These are phyloP conservation scores for Diarsia dahlii DNA, from an alignment of 2,888 invertebrate genomes.

Conservation along the genomic window DNA sequence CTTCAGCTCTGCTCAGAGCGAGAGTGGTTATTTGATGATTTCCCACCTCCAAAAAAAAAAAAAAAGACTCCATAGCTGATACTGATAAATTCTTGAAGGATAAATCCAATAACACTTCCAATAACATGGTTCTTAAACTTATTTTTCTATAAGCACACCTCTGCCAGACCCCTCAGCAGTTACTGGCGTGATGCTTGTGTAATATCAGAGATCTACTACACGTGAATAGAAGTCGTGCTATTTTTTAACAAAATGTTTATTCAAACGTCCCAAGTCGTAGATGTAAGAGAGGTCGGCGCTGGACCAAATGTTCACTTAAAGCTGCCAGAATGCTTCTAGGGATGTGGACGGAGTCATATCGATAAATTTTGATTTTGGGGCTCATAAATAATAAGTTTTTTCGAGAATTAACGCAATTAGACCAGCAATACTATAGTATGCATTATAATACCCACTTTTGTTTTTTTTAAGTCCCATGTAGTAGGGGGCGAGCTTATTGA, in stretches of 20 bases:
- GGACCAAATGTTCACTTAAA: slow-evolving; percentile 82
- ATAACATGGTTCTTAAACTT: no score
- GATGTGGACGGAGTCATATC: slow-evolving; percentile 52
- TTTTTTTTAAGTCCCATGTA: background rate
- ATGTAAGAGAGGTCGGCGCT: slow-evolving; percentile 74
- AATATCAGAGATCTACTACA: background rate
- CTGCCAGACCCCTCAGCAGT: background rate
- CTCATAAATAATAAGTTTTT: background rate
- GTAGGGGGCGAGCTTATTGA: background rate
- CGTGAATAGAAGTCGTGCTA: slow-evolving; percentile 1
- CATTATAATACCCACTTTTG: background rate
- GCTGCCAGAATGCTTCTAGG: slow-evolving; percentile 72
- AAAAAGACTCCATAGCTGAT: no score
- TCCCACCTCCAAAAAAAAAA: no score
- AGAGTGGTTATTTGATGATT: no score
- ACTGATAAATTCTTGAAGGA: no score
- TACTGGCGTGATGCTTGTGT: background rate
- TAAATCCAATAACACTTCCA: no score
- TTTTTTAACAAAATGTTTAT: slow-evolving; percentile 66
- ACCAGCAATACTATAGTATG: background rate
- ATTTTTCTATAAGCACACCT: background rate
- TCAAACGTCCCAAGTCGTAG: slow-evolving; percentile 72
- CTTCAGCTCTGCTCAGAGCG: no score
- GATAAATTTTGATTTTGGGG: slow-evolving; percentile 31
- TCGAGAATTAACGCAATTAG: no score